Evolutionary conservation across 1,140 invertebrate genomes (phyloP), one percentile per base, ranked within the genome.

Genomic region (Papilio xuthus): DNA sequence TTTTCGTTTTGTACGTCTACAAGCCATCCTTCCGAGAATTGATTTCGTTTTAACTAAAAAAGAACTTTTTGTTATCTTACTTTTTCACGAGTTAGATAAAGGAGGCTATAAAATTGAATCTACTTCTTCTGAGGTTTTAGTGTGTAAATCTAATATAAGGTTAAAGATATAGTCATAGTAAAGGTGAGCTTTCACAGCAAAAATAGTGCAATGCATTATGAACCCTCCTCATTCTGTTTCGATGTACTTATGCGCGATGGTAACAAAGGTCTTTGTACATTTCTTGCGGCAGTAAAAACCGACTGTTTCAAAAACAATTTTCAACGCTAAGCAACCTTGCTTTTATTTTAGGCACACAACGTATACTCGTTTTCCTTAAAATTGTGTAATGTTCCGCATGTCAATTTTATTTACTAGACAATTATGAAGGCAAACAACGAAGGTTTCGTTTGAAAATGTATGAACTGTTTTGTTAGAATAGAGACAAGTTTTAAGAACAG

Each of bases 1-100:
- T 74, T 28, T 74, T 74, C 72, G 26, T 74, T 74, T 74, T 74
- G 47, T 28, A 53, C 28, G 15, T 32, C 23, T 74, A 8, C 47
- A 53, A 74, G 44, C 7, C 23, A 26, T 9, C 72, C 72, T 74
- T 74, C 72, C 47, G 72, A 74, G 72, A 74, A 74, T 53, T 26
- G 26, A 53, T 18, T 53, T 44, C 44, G 26, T 50, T 74, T 50
- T 74, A 12, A 53, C 20, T 53, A 53, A 41, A 6, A 37, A 37
- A 53, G 42, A 0, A 28, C 20, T 23, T 53, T 74, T 18, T n/a
- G 20, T 28, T 73, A 26, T 74, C 44, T 74, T 72, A 9, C n/a
- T 56, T 56, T 26, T 60, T 23, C 15, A 53, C 4, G 9, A 60
- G 56, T 23, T 60, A 60, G 9, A 60, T 23, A 60, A 60, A 20